A percentile compares a stretch with the other conserved stretches of the same genome.
Evolutionary conservation across 92 coral and sea anemone species (phyloP).

Genomic region (Montipora capitata): DNA sequence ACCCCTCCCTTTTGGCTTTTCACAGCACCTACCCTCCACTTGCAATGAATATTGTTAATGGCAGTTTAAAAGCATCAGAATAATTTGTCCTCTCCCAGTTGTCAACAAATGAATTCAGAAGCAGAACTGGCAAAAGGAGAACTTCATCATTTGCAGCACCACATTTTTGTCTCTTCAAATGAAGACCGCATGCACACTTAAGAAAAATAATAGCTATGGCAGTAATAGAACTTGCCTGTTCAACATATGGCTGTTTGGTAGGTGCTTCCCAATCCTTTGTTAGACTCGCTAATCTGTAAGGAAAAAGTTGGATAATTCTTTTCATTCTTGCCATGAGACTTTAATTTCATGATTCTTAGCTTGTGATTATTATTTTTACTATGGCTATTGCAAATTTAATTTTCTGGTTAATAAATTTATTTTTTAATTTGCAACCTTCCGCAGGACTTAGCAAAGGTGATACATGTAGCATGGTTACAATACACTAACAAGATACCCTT

Average conservation of each 20-base stretch:
- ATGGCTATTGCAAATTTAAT: no score
- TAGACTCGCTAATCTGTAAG: constrained; percentile 73
- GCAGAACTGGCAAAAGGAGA: constrained; percentile 97
- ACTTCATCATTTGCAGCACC: constrained; percentile 74
- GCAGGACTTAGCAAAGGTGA: no score
- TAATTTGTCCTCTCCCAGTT: constrained; percentile 54
- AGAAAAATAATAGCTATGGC: not conserved
- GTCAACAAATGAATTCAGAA: constrained; percentile 86
- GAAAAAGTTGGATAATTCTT: not conserved
- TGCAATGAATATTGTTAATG: no score
- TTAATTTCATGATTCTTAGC: no score
- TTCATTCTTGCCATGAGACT: not conserved
- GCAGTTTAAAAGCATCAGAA: constrained; percentile 48
- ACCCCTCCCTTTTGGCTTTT: no score
- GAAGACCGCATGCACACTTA: not conserved
- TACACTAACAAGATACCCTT: no score
- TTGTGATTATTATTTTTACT: no score
- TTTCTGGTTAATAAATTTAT: no score
- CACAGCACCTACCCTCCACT: no score
- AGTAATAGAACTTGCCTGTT: constrained; percentile 74
- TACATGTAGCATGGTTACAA: no score
- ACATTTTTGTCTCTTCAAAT: no score
- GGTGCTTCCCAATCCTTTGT: constrained; percentile 95
- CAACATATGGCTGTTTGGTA: constrained; percentile 79
- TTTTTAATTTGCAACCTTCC: no score